Base-by-base conservation (phyloP, 2,888 invertebrate genomes). In the Polyploca ridens region DNA sequence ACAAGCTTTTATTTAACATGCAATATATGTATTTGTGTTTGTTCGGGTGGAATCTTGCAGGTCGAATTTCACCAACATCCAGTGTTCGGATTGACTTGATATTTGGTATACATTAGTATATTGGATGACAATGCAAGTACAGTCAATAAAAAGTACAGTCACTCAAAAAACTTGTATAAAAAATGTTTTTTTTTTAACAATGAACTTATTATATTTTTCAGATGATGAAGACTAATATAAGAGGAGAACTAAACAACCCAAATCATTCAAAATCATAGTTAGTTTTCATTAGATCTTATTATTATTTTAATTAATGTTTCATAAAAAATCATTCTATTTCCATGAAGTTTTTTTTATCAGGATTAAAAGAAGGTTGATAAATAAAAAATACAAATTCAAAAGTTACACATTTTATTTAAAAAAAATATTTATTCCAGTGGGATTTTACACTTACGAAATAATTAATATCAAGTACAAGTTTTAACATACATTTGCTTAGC, bases 221-320 rank as follows among this genome's bases (percentile, higher is more conserved):
- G 93, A 71, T 93, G 16, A 93, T 93, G 93, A 93, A 92, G 77
- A 92, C 89, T 0, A 89, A 88, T 46, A 90, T 93, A 63, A 75
- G 93, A 63, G 93, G 93, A 13, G 93, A 93, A 70, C 73, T 93
- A 33, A 66, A 85, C 64, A 90, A 89, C 60, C 87, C 87, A 3
- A 87, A 82, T 44, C 54, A 82, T 82, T 59, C 63, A 54, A 33
- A 59, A 58, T 33, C 58, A 61, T 58, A 60, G 54, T 3, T 11
- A 41, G 13, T 41, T 11, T 13, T 41, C 13, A 13, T 41, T 41
- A 8, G 38, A 38, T 13, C 13, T 41, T 41, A 13, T 41, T 41
- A 41, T 38, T 10, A 10, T 35, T 35, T 35, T 35, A 35, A 33
- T 57, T 66, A 58, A 49, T 46, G 11, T 27, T 62, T 57, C 63